A percentile compares a stretch with the other conserved stretches of the same genome.
These are phyloP conservation scores for Microplitis mediator DNA, from an alignment of 1,140 invertebrate genomes.

Conservation along the genomic window DNA sequence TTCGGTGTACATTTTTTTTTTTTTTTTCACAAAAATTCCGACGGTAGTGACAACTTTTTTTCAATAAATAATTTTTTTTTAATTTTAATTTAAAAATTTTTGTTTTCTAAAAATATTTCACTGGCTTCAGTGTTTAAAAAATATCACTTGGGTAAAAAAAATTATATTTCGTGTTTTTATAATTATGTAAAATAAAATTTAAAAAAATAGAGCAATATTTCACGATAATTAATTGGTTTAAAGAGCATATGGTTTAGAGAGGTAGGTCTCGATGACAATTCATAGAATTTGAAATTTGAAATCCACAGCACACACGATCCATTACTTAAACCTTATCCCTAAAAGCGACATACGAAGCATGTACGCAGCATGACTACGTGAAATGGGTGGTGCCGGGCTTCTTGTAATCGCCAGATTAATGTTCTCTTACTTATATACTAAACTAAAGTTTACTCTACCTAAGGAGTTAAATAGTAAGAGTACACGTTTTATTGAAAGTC, in stretches of 20 bases:
- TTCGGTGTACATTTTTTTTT: no score
- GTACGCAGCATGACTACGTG: slow-evolving; percentile 51
- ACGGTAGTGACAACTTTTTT: no score
- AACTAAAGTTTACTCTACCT: neutral
- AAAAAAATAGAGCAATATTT: neutral
- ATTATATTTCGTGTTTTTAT: neutral
- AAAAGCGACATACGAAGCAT: slow-evolving; percentile 50
- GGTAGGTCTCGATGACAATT: neutral
- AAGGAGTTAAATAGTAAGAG: neutral
- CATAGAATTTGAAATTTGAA: neutral
- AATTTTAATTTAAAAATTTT: no score
- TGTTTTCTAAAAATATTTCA: no score
- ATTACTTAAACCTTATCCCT: slow-evolving; percentile 11
- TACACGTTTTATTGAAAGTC: neutral
- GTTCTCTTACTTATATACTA: slow-evolving; percentile 40
- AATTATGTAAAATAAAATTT: neutral
- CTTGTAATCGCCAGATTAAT: slow-evolving; percentile 62
- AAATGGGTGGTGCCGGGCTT: slow-evolving; percentile 57
- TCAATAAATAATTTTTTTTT: no score
- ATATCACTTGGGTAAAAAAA: no score
- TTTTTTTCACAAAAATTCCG: no score
- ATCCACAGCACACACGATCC: slow-evolving; percentile 2
- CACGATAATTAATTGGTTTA: neutral
- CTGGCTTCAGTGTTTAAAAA: no score
- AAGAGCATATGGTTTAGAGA: neutral